Evolutionary conservation across 2,113 vertebrate genomes (phyloP), one percentile per base, ranked within the genome.

Genomic region (Lanius ludovicianus): DNA sequence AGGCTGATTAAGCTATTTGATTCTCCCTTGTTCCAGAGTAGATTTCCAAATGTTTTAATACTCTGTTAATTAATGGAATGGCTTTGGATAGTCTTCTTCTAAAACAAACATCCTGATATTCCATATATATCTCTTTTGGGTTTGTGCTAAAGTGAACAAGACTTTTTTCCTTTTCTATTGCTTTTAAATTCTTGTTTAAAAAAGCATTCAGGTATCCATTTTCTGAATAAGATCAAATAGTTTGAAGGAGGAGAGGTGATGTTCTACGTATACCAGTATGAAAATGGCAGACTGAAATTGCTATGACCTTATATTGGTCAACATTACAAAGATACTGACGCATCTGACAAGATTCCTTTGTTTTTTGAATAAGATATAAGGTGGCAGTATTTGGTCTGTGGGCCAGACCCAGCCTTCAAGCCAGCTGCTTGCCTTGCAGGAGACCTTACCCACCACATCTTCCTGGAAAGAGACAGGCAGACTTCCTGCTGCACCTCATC

Each of bases 41-140:
- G 79, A 84, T 86, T 89, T 95, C 88, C 88, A 95, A 88, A 75
- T 86, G 28, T 88, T 31, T 95, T 79, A 96, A 91, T 95, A n/a
- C 47, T 67, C 33, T 42, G 25, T 91, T 91, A 96, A 91, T 90
- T 80, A 93, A 56, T 63, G 33, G 21, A 90, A 87, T 59, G 35
- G 27, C 42, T 83, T 42, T 65, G 41, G 20, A 62, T 55, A 63
- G 27, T 60, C 42, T 75, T 87, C 52, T 81, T 88, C 81, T 63
- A 74, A 83, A 94, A 90, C 55, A 83, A 89, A 80, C n/a, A 33
- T 84, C 35, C 60, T 78, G 11, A 56, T 52, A 42, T 50, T 76
- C 75, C 52, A 44, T 56, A 80, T 59, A 44, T 78, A 78, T 81
- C 15, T 90, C 22, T 89, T 39, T 50, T 0, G 5, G 1, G 13